These are phyloP conservation scores for Lochmaea crataegi DNA, from an alignment of 2,888 invertebrate species.

Conservation along the genomic window DNA sequence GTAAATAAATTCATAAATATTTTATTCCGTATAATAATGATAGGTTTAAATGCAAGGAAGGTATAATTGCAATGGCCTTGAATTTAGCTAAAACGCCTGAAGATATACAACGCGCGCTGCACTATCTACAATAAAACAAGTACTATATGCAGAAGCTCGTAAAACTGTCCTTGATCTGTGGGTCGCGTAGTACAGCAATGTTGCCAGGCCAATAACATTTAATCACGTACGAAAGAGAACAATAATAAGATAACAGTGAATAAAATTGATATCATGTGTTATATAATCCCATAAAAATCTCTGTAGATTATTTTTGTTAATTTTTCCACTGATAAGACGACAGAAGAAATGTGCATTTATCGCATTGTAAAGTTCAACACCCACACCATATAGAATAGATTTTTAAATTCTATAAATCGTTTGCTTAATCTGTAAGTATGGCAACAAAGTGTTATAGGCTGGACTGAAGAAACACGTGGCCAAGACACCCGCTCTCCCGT, in stretches of 20 bases:
- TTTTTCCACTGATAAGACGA: background rate
- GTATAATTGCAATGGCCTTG: conserved; percentile 64
- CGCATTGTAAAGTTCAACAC: background rate
- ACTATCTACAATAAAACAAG: conserved; percentile 61
- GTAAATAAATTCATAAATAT: conserved; percentile 45
- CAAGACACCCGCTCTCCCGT: conserved; percentile 51
- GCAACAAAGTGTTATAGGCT: conserved; percentile 27
- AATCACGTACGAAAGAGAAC: conserved; percentile 6
- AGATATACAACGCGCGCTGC: conserved; percentile 57
- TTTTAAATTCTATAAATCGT: background rate
- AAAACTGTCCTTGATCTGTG: conserved; percentile 67
- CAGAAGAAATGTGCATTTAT: background rate
- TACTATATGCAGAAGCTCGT: conserved; percentile 65
- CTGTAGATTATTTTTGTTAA: background rate
- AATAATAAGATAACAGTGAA: background rate
- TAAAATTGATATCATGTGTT: background rate
- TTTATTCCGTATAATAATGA: conserved; percentile 53
- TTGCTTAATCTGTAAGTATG: conserved; percentile 8
- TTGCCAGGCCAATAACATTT: conserved; percentile 49
- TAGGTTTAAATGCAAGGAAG: conserved; percentile 56
- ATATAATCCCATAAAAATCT: background rate
- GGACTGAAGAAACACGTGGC: conserved; percentile 63
- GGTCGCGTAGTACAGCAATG: conserved; percentile 63
- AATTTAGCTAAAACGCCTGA: conserved; percentile 52
- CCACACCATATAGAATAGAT: background rate